A percentile compares a stretch with the other conserved stretches of the same genome.
These are phyloP conservation scores for Ctenopoma kingsleyae DNA, from an alignment of 2,797 vertebrate genomes.

Conservation along the genomic window DNA sequence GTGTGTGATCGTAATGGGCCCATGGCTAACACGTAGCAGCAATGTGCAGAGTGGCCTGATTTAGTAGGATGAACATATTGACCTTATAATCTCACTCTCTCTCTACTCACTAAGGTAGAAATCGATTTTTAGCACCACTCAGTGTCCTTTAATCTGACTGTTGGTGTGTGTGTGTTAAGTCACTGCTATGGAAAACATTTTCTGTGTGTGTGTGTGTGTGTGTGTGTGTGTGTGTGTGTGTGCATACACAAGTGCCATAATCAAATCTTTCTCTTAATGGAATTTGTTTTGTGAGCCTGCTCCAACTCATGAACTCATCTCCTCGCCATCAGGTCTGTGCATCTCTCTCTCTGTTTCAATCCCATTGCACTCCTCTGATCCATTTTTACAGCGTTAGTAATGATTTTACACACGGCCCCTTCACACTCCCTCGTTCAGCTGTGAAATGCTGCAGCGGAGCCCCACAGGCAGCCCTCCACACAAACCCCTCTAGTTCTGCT, in stretches of 20 bases:
- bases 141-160: conserved; percentile 1
- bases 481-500: conserved; percentile 40
- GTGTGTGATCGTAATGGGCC: neutral
- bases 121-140: conserved; percentile 32
- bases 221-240: conserved; percentile 2
- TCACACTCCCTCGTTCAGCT: conserved; percentile 48
- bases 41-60: conserved; percentile 32
- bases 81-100: conserved; percentile 4
- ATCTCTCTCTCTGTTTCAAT: conserved; percentile 41
- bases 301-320: conserved; percentile 67
- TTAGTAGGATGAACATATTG: conserved; percentile 47
- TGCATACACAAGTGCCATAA: conserved; percentile 5
- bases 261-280: conserved; percentile 50
- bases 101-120: conserved; percentile 13
- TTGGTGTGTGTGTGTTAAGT: conserved; percentile 5
- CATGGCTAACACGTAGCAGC: neutral
- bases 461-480: conserved; percentile 49
- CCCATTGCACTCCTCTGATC: conserved; percentile 44
- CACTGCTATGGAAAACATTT: neutral
- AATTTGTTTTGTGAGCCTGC: conserved; percentile 61
- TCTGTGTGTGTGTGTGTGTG: conserved; percentile 7
- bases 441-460: conserved; percentile 46
- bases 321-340: conserved; percentile 33
- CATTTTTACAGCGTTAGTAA: conserved; percentile 60
- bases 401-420: conserved; percentile 54